Conservation (phyloP, 2,888 invertebrate genomes). For the Leucophenga montana region DNA sequence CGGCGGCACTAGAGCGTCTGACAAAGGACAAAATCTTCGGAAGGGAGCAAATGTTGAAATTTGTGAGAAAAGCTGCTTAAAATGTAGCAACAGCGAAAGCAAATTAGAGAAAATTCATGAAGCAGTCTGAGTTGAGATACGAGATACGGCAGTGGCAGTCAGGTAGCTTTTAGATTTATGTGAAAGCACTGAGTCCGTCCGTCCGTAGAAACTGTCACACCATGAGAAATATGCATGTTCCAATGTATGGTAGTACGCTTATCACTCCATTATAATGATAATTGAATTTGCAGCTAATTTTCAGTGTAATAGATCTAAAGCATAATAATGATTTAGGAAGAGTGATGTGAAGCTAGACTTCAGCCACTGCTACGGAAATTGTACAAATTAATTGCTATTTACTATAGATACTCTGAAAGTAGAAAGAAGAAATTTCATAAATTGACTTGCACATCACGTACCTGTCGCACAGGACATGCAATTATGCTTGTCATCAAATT, state of each 20-base stretch:
- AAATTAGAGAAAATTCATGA: constrained; percentile 44
- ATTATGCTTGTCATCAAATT: constrained; percentile 45
- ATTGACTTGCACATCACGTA: constrained; percentile 57
- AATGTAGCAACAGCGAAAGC: constrained; percentile 47
- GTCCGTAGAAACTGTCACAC: neutral
- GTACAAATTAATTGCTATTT: constrained; percentile 55
- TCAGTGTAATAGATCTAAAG: constrained; percentile 43
- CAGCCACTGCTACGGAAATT: constrained; percentile 42
- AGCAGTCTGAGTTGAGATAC: constrained; percentile 32
- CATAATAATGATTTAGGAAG: constrained; percentile 63
- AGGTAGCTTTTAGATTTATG: constrained; percentile 53
- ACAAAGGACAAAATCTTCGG: neutral
- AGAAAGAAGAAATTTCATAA: constrained; percentile 26
- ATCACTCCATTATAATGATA: constrained; percentile 38
- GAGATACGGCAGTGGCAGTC: neutral
- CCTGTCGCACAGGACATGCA: constrained; percentile 54
- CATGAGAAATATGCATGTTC: neutral
- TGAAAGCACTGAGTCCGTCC: constrained; percentile 25
- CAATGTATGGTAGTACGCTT: too few relatives aligned
- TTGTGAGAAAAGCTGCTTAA: constrained; percentile 57
- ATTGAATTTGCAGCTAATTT: constrained; percentile 65
- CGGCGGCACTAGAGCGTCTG: neutral
- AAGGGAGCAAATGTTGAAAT: neutral
- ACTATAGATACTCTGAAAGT: constrained; percentile 8
- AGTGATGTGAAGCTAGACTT: constrained; percentile 47